Conservation (phyloP, 2,113 vertebrate genomes). For the Phalacrocorax carbo region DNA sequence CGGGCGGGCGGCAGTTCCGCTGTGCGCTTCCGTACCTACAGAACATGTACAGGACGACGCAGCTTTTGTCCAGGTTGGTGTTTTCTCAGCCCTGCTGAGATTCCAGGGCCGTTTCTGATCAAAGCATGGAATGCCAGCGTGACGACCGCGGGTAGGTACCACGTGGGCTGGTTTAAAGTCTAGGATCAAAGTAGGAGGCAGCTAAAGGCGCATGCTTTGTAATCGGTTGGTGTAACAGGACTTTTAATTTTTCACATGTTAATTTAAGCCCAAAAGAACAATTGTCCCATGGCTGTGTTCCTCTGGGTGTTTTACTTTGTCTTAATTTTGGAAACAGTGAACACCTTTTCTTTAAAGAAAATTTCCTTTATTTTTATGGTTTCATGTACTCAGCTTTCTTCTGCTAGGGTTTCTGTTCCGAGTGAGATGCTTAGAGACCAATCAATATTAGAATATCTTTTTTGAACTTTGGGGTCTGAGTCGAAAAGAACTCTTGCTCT, state of each 20-base stretch:
- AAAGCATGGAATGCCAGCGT: background rate
- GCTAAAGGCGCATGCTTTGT: background rate
- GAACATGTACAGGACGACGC: background rate
- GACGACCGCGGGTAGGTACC: background rate
- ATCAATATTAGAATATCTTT: conserved; percentile 4
- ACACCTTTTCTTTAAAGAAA: background rate
- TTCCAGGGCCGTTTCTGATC: background rate
- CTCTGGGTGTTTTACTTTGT: background rate
- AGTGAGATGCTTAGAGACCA: background rate
- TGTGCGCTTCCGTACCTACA: too few species aligned
- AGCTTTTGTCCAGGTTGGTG: background rate
- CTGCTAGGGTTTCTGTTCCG: background rate
- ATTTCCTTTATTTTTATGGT: background rate
- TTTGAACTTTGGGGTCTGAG: background rate
- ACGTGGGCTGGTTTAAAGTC: background rate
- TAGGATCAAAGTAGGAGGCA: background rate
- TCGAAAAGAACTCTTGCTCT: background rate
- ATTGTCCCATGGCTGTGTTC: background rate
- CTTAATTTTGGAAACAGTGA: background rate
- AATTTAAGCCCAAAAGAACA: background rate
- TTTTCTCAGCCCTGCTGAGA: background rate
- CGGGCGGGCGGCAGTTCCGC: background rate
- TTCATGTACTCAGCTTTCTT: background rate
- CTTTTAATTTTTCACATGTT: background rate
- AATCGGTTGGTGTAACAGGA: background rate